Evolutionary conservation across 2,888 invertebrate species (phyloP).

Genomic region (Ophioninae sp.): DNA sequence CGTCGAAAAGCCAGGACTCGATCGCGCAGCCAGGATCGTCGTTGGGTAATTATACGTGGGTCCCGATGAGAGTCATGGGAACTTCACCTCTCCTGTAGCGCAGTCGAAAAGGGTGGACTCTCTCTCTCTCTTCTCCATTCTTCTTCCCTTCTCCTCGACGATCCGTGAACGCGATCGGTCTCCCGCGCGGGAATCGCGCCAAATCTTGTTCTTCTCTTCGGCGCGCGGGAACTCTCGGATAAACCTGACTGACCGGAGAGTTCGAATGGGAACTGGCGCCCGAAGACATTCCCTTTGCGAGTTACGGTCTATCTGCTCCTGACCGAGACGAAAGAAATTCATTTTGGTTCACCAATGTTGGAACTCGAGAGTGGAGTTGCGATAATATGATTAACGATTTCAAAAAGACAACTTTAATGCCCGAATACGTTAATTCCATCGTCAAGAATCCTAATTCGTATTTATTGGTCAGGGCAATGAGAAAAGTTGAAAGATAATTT

Average conservation of each 20-base stretch:
- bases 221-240: conserved; percentile 36
- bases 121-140: conserved; percentile 1
- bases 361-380: no score
- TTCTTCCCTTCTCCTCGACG: conserved; percentile 25
- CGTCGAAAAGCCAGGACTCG: conserved; percentile 50
- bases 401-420: no score
- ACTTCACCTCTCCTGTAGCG: conserved; percentile 44
- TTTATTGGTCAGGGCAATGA: no score
- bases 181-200: conserved; percentile 38
- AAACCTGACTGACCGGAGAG: conserved; percentile 62
- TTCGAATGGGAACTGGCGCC: conserved; percentile 57
- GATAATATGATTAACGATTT: no score
- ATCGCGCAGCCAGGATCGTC: conserved; percentile 54
- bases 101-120: conserved; percentile 55
- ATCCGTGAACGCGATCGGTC: conserved; percentile 50
- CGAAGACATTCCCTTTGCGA: conserved; percentile 53
- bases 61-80: conserved; percentile 58
- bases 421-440: no score
- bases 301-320: conserved; percentile 46
- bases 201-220: conserved; percentile 56
- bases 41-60: conserved; percentile 58
- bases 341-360: no score
- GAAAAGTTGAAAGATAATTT: no score
- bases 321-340: no score
- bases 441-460: no score